Conservation (phyloP, 2,888 invertebrate genomes). For the Harmothoe impar region DNA sequence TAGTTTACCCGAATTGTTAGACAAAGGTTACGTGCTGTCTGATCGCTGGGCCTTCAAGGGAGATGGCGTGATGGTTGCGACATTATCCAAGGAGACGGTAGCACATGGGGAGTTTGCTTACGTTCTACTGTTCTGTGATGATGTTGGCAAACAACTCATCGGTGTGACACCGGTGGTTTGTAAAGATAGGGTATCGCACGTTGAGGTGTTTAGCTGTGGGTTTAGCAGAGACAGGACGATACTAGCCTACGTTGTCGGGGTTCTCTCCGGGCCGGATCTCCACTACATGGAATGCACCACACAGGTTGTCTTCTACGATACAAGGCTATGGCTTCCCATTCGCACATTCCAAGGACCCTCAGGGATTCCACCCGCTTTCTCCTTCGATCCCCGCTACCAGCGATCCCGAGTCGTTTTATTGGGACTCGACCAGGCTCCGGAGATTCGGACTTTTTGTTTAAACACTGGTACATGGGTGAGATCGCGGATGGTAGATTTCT, state of each 20-base stretch:
- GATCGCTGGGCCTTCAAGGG: conserved; percentile 2
- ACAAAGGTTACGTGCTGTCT: neutral
- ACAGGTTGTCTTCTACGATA: conserved; percentile 10
- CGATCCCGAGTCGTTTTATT: neutral
- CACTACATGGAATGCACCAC: conserved; percentile 16
- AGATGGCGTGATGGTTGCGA: neutral
- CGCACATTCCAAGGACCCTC: neutral
- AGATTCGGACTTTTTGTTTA: neutral
- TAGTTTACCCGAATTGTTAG: neutral
- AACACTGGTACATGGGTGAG: neutral
- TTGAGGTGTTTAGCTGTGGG: neutral
- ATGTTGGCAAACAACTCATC: neutral
- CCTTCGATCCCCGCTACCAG: neutral
- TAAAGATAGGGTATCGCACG: neutral
- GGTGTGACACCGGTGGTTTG: conserved; percentile 13
- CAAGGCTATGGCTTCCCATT: conserved; percentile 17
- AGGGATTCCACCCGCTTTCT: conserved; percentile 29
- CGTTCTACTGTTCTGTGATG: conserved; percentile 32
- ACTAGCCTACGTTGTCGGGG: neutral
- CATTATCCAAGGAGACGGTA: neutral
- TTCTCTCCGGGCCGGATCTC: neutral
- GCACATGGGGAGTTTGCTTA: neutral
- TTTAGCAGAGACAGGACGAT: neutral
- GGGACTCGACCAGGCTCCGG: neutral
- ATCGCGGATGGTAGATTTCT: neutral